phyloP scores from a whole-genome alignment of 2,888 invertebrate species.

The Myathropa florea region DNA sequence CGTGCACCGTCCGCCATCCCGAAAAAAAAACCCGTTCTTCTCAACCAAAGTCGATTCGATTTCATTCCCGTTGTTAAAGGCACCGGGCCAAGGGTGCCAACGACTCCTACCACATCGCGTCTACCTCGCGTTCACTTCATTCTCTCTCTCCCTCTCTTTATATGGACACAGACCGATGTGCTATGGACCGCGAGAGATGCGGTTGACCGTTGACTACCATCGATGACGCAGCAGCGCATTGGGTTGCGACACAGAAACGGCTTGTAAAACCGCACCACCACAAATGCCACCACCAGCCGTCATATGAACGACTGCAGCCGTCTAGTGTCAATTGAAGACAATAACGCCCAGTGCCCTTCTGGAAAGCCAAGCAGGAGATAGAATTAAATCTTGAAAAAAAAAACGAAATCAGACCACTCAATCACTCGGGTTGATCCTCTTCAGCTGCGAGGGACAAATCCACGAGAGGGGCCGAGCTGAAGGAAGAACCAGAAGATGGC shows the following conservation, averaged over 20 bases:
- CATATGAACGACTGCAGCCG: conserved; percentile 14
- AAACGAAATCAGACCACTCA: conserved; percentile 56
- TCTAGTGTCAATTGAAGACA: conserved; percentile 58
- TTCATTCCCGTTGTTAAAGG: conserved; percentile 27
- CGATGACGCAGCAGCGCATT: conserved; percentile 39
- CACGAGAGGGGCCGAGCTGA: neutral
- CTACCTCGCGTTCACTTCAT: too few species aligned
- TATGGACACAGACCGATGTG: neutral
- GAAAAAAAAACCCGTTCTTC: conserved; percentile 47
- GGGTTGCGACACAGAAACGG: conserved; percentile 58
- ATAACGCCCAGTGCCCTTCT: neutral
- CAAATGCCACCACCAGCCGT: conserved; percentile 47
- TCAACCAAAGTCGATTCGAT: conserved; percentile 3
- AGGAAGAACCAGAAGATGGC: conserved; percentile 9
- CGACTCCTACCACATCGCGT: neutral
- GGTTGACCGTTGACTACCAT: conserved; percentile 48
- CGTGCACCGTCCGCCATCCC: conserved; percentile 37
- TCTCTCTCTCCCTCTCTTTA: neutral
- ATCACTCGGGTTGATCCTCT: conserved; percentile 63
- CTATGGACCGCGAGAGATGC: conserved; percentile 37
- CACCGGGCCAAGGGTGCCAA: neutral
- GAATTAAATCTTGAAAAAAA: conserved; percentile 32
- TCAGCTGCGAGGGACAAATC: conserved; percentile 41
- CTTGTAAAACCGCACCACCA: conserved; percentile 59
- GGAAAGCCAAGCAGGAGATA: neutral